phyloP scores from a whole-genome alignment of 1,140 invertebrate genomes.

The Bombus ignitus region DNA sequence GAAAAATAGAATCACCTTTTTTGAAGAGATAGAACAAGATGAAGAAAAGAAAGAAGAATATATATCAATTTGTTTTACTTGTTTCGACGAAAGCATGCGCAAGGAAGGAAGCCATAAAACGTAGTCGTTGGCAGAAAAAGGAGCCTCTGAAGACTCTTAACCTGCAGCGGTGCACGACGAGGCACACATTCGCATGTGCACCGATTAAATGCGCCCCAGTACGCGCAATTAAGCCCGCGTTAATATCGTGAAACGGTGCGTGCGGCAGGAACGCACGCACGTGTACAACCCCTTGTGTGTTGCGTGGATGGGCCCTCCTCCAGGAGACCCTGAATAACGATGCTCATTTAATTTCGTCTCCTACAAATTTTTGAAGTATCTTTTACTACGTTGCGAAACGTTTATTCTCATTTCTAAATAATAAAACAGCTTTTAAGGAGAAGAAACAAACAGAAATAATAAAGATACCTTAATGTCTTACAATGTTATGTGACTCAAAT shows the following conservation, averaged over 20 bases:
- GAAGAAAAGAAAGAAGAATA: not conserved
- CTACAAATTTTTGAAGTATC: not conserved
- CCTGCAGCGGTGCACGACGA: slow-evolving; percentile 33
- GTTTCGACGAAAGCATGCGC: not conserved
- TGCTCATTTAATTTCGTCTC: not conserved
- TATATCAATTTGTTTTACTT: not conserved
- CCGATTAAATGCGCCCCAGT: slow-evolving; percentile 55
- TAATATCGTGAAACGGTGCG: slow-evolving; percentile 71
- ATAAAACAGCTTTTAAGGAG: no score
- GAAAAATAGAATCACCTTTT: not conserved
- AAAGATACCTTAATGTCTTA: no score
- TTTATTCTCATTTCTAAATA: no score
- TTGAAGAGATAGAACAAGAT: not conserved
- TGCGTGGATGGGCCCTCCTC: not conserved
- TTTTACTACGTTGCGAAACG: not conserved
- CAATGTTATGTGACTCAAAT: no score
- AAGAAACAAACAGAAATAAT: no score
- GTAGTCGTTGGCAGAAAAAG: not conserved
- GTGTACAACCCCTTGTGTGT: not conserved
- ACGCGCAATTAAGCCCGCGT: slow-evolving; percentile 70
- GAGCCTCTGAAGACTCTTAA: slow-evolving; percentile 20
- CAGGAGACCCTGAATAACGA: not conserved
- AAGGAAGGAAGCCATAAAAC: not conserved
- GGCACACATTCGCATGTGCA: not conserved
- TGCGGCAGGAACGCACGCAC: slow-evolving; percentile 29